Conservation (phyloP, 2,888 invertebrate genomes). For the Phalera bucephala region DNA sequence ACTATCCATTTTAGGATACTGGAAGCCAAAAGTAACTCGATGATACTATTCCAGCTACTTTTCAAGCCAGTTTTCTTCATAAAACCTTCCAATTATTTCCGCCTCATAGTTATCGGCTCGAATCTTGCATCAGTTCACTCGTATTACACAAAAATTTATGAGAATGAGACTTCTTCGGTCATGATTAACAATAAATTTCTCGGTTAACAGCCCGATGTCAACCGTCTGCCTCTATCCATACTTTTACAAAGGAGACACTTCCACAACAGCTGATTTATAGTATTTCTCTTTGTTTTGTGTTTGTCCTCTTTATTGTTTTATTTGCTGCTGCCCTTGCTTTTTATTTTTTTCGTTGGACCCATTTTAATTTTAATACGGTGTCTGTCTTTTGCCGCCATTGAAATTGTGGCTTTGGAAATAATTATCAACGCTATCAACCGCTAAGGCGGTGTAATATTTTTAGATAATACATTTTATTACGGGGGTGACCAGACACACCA, state of each 20-base stretch:
- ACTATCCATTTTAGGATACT: constrained; percentile 30
- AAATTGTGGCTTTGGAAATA: constrained; percentile 31
- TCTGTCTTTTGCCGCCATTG: constrained; percentile 40
- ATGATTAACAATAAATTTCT: constrained; percentile 74
- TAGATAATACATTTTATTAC: constrained; percentile 8
- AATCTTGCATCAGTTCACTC: constrained; percentile 70
- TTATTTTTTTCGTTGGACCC: constrained; percentile 33
- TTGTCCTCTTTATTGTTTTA: constrained; percentile 52
- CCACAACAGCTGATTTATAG: constrained; percentile 62
- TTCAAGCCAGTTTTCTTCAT: constrained; percentile 45
- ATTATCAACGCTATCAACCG: constrained; percentile 38
- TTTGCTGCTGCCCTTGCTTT: constrained; percentile 36
- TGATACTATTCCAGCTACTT: constrained; percentile 29
- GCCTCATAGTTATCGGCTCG: constrained; percentile 60
- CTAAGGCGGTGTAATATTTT: constrained; percentile 16
- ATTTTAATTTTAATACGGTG: constrained; percentile 42
- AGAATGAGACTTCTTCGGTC: constrained; percentile 58
- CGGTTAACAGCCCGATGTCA: constrained; percentile 62
- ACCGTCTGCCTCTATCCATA: constrained; percentile 52
- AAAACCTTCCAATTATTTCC: constrained; percentile 72
- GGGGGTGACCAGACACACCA: neutral
- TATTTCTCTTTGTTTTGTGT: constrained; percentile 52
- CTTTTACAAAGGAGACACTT: constrained; percentile 50
- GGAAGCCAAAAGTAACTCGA: constrained; percentile 27
- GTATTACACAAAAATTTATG: constrained; percentile 75